phyloP scores from a whole-genome alignment of 2,797 vertebrate species.

The Enteromius radiatus region DNA sequence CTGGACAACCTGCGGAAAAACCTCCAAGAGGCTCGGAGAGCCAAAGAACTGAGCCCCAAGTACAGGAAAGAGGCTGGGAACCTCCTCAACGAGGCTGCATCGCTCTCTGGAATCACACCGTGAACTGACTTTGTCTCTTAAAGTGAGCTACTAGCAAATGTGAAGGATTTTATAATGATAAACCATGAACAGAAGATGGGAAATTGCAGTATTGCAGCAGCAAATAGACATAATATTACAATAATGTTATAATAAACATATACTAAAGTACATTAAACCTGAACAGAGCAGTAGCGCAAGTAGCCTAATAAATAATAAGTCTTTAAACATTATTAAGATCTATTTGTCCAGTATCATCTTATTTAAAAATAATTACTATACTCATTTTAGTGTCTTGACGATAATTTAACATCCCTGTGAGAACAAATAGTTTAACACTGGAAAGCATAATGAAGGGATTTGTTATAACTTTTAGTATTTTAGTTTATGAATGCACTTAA shows the following conservation, averaged over 20 bases:
- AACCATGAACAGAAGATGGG: not conserved
- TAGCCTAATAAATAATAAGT: not conserved
- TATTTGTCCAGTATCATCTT: not conserved
- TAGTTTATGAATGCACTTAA: not conserved
- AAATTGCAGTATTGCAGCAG: not conserved
- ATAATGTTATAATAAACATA: too few relatives aligned
- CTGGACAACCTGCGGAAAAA: constrained; percentile 75
- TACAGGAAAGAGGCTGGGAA: constrained; percentile 72
- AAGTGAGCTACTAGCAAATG: not conserved
- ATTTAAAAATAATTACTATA: too few relatives aligned
- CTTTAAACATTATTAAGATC: not conserved
- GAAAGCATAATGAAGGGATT: not conserved
- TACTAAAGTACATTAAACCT: not conserved
- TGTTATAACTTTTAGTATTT: not conserved
- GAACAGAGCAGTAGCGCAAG: not conserved
- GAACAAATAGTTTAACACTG: not conserved
- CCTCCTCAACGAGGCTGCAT: constrained; percentile 72
- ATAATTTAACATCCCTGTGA: not conserved
- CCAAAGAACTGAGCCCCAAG: constrained; percentile 67
- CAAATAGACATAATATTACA: not conserved
- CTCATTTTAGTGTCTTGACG: not conserved
- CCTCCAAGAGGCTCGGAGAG: constrained; percentile 73
- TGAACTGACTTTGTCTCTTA: constrained; percentile 49
- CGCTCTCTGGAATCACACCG: constrained; percentile 65
- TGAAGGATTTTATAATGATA: not conserved